A percentile compares a stretch with the other conserved stretches of the same genome.
Conservation (phyloP, 1,140 invertebrate species). For the Bathynomus jamesi region DNA sequence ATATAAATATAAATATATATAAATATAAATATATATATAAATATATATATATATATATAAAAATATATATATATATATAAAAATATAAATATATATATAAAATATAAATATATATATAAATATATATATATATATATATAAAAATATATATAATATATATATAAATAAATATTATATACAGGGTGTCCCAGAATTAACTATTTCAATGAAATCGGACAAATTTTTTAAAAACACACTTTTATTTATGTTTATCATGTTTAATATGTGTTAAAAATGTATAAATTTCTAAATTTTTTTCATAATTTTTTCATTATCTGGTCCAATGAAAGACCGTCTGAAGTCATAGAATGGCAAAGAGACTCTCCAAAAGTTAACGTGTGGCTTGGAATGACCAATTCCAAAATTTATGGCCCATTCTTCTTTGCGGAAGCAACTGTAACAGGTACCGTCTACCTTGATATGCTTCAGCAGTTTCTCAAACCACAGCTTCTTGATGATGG, state of each 20-base stretch:
- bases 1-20: neutral
- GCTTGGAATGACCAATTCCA: no score
- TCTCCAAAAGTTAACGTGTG: no score
- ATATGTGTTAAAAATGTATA: neutral
- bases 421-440: no score
- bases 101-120: neutral
- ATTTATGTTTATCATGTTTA: no score
- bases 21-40: neutral
- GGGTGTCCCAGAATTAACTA: neutral
- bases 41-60: neutral
- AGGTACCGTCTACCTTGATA: no score
- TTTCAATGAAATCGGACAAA: neutral
- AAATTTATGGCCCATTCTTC: no score
- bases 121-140: neutral
- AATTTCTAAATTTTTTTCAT: neutral
- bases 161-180: neutral
- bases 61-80: neutral
- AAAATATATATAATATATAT: neutral
- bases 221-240: neutral
- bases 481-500: no score
- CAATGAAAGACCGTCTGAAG: neutral
- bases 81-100: constrained; percentile 5
- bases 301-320: neutral
- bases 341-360: neutral
- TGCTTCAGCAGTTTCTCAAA: no score